Base-by-base conservation (phyloP, 2,888 invertebrate genomes). In the Eupithecia subumbrata region DNA sequence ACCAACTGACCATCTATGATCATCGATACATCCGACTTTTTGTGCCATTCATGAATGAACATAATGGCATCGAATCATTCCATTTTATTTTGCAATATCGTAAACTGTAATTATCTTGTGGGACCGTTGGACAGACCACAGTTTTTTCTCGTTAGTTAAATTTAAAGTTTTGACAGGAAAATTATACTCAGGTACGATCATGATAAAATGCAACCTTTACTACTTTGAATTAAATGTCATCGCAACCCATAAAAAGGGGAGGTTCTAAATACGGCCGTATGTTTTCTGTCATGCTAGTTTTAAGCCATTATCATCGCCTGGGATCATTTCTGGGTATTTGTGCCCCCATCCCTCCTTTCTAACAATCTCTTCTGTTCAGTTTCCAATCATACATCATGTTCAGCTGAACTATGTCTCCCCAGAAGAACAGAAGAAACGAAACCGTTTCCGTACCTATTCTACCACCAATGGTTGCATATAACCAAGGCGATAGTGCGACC, bases 11-110 rank as follows among this genome's bases (percentile, higher is more conserved):
- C 89, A 88, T 88, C 89, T 88, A 91, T 91, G 86, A 92, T 92
- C 91, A 92, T 87, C 86, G 82, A 83, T 83, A 87, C 87, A 87
- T 87, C 86, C 82, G 82, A 85, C 87, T 91, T 92, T 93, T 92
- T 92, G 88, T 86, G 84, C 85, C 84, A 85, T 88, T 91, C 88
- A 87, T 92, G 91, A 91, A 93, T 92, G 91, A 82, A 74, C 84
- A 79, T 83, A 81, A 87, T 85, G 84, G 87, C 85, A 90, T 91
- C 90, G 89, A 87, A 81, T 81, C 81, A 82, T 84, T 86, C 82
- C 83, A 86, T 86, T 87, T 83, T 84, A 86, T 85, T 85, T 84
- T 82, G 81, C 82, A 77, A 84, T 82, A 84, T 84, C 80, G 78
- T 81, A 81, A 81, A 79, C 80, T 72, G 76, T 85, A 76, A 76